Evolutionary conservation across 2,888 invertebrate genomes (phyloP).

Genomic region (Galerucella pusilla): DNA sequence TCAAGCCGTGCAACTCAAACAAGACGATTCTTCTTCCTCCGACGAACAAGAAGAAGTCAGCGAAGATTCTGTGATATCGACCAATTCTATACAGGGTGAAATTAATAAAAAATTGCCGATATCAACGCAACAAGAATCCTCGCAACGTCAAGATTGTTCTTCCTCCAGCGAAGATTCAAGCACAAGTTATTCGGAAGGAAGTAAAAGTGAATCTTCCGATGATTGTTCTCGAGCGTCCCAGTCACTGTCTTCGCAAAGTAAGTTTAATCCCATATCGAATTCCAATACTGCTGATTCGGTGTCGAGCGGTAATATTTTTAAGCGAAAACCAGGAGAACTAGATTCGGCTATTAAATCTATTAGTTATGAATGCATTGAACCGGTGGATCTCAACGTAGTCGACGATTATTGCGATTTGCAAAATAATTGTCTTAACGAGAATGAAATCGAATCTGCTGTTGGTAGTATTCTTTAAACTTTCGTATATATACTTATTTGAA

Average conservation of each 20-base stretch:
- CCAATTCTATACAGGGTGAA: conserved; percentile 30
- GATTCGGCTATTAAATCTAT: conserved; percentile 63
- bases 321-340: conserved; percentile 57
- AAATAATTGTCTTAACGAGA: conserved; percentile 58
- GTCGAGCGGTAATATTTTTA: conserved; percentile 45
- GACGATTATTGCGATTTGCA: conserved; percentile 56
- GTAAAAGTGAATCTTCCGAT: conserved; percentile 40
- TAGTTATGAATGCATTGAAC: conserved; percentile 54
- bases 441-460: conserved; percentile 64
- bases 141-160: conserved; percentile 22
- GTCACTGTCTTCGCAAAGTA: conserved; percentile 42
- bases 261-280: conserved; percentile 39
- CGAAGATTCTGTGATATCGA: conserved; percentile 40
- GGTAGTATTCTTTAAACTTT: conserved; percentile 58
- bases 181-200: conserved; percentile 38
- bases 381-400: conserved; percentile 48
- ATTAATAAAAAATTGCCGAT: conserved; percentile 3
- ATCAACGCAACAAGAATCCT: conserved; percentile 1
- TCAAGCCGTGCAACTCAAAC: conserved; percentile 19
- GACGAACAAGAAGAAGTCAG: conserved; percentile 44
- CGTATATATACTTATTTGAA: conserved; percentile 19
- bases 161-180: conserved; percentile 43
- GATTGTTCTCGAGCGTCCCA: conserved; percentile 40
- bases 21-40: conserved; percentile 36
- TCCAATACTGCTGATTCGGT: conserved; percentile 38